Percentiles rank a stretch among this genome's conserved stretches.
These are phyloP conservation scores for Bombus soroeensis DNA, from an alignment of 1,140 invertebrate species.

Conservation along the genomic window DNA sequence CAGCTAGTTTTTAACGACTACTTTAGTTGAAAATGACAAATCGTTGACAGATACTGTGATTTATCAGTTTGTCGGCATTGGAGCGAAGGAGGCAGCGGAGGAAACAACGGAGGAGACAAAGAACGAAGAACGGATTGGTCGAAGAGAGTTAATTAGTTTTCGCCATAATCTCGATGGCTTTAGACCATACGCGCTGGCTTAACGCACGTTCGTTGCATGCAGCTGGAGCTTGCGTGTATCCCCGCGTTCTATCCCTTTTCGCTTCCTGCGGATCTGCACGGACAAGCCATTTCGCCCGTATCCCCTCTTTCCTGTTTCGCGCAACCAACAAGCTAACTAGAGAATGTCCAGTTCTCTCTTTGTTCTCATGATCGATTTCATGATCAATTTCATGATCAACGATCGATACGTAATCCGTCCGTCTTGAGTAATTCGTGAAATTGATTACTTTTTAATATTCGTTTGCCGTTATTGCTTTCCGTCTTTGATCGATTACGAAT, in stretches of 20 bases:
- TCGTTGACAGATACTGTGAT: background rate
- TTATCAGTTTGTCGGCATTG: background rate
- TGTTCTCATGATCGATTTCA: no score
- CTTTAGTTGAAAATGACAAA: background rate
- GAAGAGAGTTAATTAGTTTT: conserved; percentile 61
- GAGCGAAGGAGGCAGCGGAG: background rate
- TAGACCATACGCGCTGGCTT: conserved; percentile 62
- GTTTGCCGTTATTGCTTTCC: no score
- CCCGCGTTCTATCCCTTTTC: conserved; percentile 42
- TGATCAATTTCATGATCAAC: conserved; percentile 44
- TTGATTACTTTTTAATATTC: background rate
- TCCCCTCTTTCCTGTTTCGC: background rate
- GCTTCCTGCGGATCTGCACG: conserved; percentile 25
- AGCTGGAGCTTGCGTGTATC: conserved; percentile 59
- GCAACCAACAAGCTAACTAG: conserved; percentile 17
- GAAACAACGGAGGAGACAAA: background rate
- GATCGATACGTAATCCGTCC: conserved; percentile 47
- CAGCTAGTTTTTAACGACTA: background rate
- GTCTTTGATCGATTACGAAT: no score
- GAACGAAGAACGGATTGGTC: conserved; percentile 4
- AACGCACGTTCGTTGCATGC: conserved; percentile 65
- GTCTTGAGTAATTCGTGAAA: conserved; percentile 14
- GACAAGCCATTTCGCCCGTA: background rate
- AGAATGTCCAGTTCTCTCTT: conserved; percentile 29
- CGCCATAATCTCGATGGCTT: conserved; percentile 64